Evolutionary conservation across 2,888 invertebrate species (phyloP).

Genomic region (Masnerella sp.): DNA sequence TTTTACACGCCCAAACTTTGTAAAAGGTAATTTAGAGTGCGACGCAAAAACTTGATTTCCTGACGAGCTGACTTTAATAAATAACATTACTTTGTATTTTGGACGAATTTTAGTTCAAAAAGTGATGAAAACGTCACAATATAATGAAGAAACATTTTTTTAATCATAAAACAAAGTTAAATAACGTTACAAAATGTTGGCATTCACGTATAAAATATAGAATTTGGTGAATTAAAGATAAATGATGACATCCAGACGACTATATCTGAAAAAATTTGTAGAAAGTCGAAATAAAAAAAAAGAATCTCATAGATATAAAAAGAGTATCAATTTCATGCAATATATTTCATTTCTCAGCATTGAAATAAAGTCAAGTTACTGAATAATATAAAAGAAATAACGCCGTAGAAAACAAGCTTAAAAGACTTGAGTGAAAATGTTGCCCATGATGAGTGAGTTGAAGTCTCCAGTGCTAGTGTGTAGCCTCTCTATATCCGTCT

Average conservation of each 20-base stretch:
- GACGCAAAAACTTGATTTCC: slow-evolving; percentile 18
- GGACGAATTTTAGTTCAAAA: not conserved
- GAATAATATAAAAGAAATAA: slow-evolving; percentile 37
- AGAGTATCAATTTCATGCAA: slow-evolving; percentile 3
- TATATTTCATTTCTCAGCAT: slow-evolving; percentile 4
- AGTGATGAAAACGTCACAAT: too few species aligned
- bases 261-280: too few species aligned
- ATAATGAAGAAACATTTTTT: too few species aligned
- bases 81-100: slow-evolving; percentile 15
- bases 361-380: slow-evolving; percentile 15
- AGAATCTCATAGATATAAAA: too few species aligned
- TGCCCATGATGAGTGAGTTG: slow-evolving; percentile 40
- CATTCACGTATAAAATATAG: too few species aligned
- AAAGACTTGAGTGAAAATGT: slow-evolving; percentile 43
- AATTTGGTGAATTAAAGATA: too few species aligned
- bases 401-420: slow-evolving; percentile 32
- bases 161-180: too few species aligned
- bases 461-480: slow-evolving; percentile 30
- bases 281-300: not conserved
- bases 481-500: not conserved
- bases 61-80: slow-evolving; percentile 25
- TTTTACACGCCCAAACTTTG: slow-evolving; percentile 39
- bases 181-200: too few species aligned
- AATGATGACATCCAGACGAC: too few species aligned
- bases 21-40: slow-evolving; percentile 32